Base-by-base conservation (phyloP, 2,113 vertebrate genomes). In the Asarcornis scutulata region DNA sequence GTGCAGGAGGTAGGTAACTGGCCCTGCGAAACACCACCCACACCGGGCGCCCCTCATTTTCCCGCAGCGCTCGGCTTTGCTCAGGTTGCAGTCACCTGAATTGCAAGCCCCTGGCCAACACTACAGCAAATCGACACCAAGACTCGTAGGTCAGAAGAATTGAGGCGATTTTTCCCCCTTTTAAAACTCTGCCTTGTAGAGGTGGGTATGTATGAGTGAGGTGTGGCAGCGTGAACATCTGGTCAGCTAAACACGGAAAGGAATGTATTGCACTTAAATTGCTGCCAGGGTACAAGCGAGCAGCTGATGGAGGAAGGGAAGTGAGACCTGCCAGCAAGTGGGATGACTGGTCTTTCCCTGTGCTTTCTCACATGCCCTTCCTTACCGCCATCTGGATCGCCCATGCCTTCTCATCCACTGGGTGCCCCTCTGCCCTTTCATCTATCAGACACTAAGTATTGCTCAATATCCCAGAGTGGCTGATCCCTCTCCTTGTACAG, bases 131-230 rank as follows among this genome's bases (percentile, higher is more conserved):
- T 6, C 4, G 9, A 21, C 32, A 1, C 17, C 1, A 31, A 4
- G 7, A 14, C 73, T 58, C 27, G n/a, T 31, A 25, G 3, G 2
- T 14, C 25, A 44, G 22, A 52, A 31, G 34, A 75, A 42, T 17
- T 42, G 7, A 25, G 25, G 32, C 2, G 0, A 1, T 9, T 6
- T 32, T 14, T 20, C 9, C 0, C 3, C 7, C n/a, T 14, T 3
- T 53, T 62, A 3, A 12, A 56, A 31, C 2, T 27, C 60, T 68
- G 68, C 40, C 10, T 29, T 1, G 3, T 18, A 22, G 1, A 1
- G 74, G 29, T 16, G 44, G 9, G 64, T n/a, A 16, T 36, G 60
- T n/a, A 15, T 44, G 3, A 46, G 77, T 16, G 1, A 56, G 25
- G 18, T 23, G 64, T 2, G 62, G 53, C 58, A n/a, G 53, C 1